Evolutionary conservation across 1,140 invertebrate genomes (phyloP), one percentile per base, ranked within the genome.

Genomic region (Halotydeus destructor): DNA sequence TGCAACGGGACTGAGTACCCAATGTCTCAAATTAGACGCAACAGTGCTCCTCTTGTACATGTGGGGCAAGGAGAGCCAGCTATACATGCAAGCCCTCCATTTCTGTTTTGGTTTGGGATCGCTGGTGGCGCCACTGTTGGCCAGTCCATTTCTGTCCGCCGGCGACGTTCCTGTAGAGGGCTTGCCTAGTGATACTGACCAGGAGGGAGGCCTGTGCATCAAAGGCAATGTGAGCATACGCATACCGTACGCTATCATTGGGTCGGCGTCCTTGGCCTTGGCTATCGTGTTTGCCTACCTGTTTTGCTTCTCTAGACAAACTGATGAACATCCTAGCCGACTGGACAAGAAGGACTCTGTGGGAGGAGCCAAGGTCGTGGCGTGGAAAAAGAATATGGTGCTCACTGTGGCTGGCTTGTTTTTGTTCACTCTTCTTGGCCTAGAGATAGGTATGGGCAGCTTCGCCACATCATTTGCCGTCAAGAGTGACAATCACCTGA

Each of bases 51-150:
- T 63, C 50, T 52, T 68, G 12, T 53, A 61, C 37, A 53, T 65
- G 9, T 68, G 65, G 65, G 63, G 62, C 4, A 54, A 55, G 25
- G 55, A 59, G 24, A 64, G 61, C 49, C 57, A 55, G 5, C 63
- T 63, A 3, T 66, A 61, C 41, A 59, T 68, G 47, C 65, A 68
- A 49, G 51, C 59, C 1, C 41, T 68, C 24, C 65, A 67, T 46
- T 66, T 66, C 52, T 58, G 57, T 23, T 66, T 65, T 55, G 64
- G 61, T 12, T 44, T 66, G 19, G 65, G 65, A 18, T 61, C 63
- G 4, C 63, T 66, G 42, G 49, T 67, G 23, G 64, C 64, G 11
- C 65, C 65, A 11, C 52, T 67, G 3, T 41, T 67, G 16, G 58
- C 61, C 5, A 54, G 56, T n/a, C 59, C 60, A 0, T 67, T 65